A percentile compares a stretch with the other conserved stretches of the same genome.
phyloP scores from a whole-genome alignment of 2,797 vertebrate species.

The Spea hammondii region DNA sequence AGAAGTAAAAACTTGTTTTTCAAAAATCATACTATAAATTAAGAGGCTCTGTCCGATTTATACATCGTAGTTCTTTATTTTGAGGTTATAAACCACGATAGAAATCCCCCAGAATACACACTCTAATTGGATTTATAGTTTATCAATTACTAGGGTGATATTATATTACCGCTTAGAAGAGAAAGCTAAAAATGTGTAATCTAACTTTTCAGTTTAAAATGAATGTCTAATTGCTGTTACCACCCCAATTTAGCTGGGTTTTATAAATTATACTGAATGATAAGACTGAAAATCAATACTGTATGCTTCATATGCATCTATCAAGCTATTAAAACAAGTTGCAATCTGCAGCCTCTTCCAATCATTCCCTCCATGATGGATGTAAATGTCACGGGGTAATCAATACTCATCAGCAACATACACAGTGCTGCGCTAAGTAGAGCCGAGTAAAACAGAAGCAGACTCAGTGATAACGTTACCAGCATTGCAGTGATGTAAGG shows the following conservation, averaged over 20 bases:
- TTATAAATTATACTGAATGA: constrained; percentile 39
- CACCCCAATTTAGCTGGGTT: constrained; percentile 20
- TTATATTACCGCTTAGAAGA: background rate
- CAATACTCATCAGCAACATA: constrained; percentile 45
- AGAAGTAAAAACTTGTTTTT: background rate
- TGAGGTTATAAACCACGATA: constrained; percentile 2
- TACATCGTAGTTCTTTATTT: background rate
- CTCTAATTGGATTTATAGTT: constrained; percentile 27
- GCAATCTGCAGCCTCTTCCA: constrained; percentile 20
- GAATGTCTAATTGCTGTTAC: constrained; percentile 40
- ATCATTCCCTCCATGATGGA: constrained; percentile 47
- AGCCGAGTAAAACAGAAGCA: background rate
- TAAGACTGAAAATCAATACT: constrained; percentile 37
- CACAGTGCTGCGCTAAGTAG: constrained; percentile 26
- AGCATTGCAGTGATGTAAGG: background rate
- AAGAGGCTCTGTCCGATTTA: background rate
- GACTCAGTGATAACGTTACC: background rate
- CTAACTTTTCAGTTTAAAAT: constrained; percentile 14
- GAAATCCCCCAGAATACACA: constrained; percentile 1
- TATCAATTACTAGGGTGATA: constrained; percentile 2
- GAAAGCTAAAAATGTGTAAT: constrained; percentile 9
- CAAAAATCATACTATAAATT: constrained; percentile 1
- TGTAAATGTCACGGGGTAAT: constrained; percentile 47
- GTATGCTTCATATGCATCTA: constrained; percentile 10
- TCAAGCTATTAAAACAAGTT: constrained; percentile 38